Evolutionary conservation across 2,113 vertebrate species (phyloP), one percentile per base, ranked within the genome.

Genomic region (Ochotona curzoniae): DNA sequence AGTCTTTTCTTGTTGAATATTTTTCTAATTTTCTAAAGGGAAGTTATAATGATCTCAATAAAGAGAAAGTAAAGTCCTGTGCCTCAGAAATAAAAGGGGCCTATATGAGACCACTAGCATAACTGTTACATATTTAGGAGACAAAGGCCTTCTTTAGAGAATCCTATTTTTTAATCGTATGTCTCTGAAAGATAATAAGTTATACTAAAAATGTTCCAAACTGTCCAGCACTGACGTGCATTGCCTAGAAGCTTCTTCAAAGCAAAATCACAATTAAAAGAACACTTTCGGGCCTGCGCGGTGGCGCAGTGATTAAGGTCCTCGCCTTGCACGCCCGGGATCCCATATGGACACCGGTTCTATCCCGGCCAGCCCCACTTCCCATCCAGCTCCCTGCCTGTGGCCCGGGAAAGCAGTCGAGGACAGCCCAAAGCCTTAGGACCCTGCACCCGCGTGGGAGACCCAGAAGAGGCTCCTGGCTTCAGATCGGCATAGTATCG

Each of bases 201-300:
- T n/a, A 38, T 60, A 30, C 20, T 87, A 93, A 96, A 93, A 95
- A 81, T 69, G 11, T 1, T 21, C 67, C 75, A 49, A 66, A 44
- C 28, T 71, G 5, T 87, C 67, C 91, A 89, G 54, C 15, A 26
- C 51, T 89, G 57, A 80, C 25, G 60, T 67, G 49, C 66, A 3
- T 67, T 61, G 15, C 85, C 67, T 93, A 38, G 14, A 78, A 93
- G 63, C 0, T 83, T 21, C 69, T 95, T 91, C n/a, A 80, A 92
- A 90, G 7, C 13, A 87, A 73, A 87, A 11, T 70, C 26, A 93
- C 94, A 94, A 93, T 90, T 54, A 95, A 89, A 86, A 23, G 35
- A 30, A 54, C 54, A 57, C 54, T n/a, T n/a, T n/a, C n/a, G n/a
- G 17, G 54, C 54, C 54, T 12, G 54, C 54, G 8, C 54, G 13